Conservation (phyloP, 2,888 invertebrate genomes). For the Apodemia hepburni region DNA sequence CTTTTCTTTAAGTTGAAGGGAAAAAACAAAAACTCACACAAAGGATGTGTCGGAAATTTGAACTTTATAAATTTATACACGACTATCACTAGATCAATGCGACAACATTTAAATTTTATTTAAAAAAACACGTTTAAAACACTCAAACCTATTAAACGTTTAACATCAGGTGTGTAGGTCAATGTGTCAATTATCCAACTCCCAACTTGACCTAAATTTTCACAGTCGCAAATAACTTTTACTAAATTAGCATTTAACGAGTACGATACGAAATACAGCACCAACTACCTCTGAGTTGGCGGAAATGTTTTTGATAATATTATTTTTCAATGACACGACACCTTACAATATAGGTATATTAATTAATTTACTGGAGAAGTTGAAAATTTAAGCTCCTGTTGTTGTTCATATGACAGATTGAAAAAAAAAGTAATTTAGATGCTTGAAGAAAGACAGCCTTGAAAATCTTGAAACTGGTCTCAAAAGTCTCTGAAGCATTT, state of each 20-base stretch:
- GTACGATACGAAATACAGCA: slow-evolving; percentile 1
- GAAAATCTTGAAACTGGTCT: too few relatives aligned
- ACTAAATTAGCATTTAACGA: slow-evolving; percentile 5
- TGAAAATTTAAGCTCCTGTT: background rate
- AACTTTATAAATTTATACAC: background rate
- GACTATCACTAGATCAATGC: background rate
- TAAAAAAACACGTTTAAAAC: background rate
- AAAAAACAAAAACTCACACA: background rate
- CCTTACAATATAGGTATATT: background rate
- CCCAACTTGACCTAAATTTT: slow-evolving; percentile 14
- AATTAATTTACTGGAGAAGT: background rate
- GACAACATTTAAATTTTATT: background rate
- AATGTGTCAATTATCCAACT: slow-evolving; percentile 13
- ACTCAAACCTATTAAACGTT: background rate
- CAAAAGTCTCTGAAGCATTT: too few relatives aligned
- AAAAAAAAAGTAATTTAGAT: too few relatives aligned
- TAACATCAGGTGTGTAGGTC: slow-evolving; percentile 7
- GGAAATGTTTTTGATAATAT: background rate
- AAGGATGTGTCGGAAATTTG: background rate
- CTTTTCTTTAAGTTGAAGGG: background rate
- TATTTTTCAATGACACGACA: background rate
- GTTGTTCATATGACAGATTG: too few relatives aligned
- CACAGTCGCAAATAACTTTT: slow-evolving; percentile 5
- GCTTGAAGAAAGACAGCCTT: too few relatives aligned
- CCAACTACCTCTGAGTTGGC: background rate